Evolutionary conservation across 2,888 invertebrate genomes (phyloP), one percentile per base, ranked within the genome.

Genomic region (Piscicola geometra): DNA sequence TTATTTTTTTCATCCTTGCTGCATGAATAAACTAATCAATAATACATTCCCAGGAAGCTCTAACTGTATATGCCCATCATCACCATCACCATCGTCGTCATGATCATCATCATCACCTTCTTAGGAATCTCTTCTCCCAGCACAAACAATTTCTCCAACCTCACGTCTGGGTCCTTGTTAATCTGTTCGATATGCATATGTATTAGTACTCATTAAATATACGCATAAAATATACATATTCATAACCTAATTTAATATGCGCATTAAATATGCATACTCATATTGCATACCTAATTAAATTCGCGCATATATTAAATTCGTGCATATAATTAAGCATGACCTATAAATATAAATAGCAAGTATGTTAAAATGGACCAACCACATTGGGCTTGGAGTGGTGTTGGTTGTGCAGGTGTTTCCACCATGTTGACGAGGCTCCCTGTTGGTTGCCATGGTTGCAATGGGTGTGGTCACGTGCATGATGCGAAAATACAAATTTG

Each of bases 381-480:
- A 85, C 82, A 78, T 86, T 86, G 18, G 86, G 85, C 77, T 86
- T 86, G 60, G 84, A 82, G 80, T 86, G 86, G 76, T 86, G 86
- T 77, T 85, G 85, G 76, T 82, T 84, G 79, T 86, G 86, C 81
- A 85, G 82, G 77, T 85, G 84, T 76, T 85, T 85, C 86, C 86
- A 86, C 86, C 86, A 86, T 21, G 81, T 78, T 5, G 82, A 81
- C 12, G 84, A 83, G 12, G 83, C 84, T 36, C 85, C 85, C 84
- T 85, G 79, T 18, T 41, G 41, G 79, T 18, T 41, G 41, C 41
- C 41, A 41, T 41, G 41, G 41, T 41, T 5, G 15, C 41, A n/a
- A n/a, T n/a, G n/a, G n/a, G n/a, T n/a, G n/a, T n/a, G n/a, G n/a
- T n/a, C n/a, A n/a, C n/a, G n/a, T n/a, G n/a, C n/a, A n/a, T n/a